Evolutionary conservation across 2,888 invertebrate genomes (phyloP), one percentile per base, ranked within the genome.

Genomic region (Pelosia muscerda): DNA sequence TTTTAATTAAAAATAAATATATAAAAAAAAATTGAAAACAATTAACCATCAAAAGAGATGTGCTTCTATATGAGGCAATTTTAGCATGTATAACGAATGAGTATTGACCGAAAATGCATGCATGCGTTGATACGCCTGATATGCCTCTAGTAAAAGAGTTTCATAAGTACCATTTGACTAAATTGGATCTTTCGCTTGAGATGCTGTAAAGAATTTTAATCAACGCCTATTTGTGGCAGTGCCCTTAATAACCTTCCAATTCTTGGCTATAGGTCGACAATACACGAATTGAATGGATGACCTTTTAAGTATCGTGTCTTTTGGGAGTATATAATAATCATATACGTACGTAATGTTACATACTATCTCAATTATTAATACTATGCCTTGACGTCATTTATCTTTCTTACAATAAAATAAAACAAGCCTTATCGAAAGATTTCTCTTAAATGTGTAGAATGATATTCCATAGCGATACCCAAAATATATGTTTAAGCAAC

Each of bases 231-330:
- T 26, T 11, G 23, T 59, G 28, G 25, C 26, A 61, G 26, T 61
- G 53, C 49, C 61, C 61, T 28, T 11, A 49, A 53, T 60, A 19
- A 61, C 53, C 49, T 28, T 61, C 11, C 61, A 61, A 61, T 61
- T 53, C 61, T 26, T 28, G 2, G 53, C 22, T 23, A 49, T 49
- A n/a, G 26, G 25, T 61, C 61, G 25, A n/a, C 23, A 19, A 60
- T 9, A 23, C 55, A 23, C 25, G 11, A 10, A 10, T 54, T 13
- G 3, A 13, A 34, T 34, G 1, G 34, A 23, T 54, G 54, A 54
- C 54, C 23, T 22, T 22, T 53, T 23, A 23, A 38, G 2, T 15
- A 15, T 15, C 15, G 15, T 15, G 15, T 38, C 4, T 38, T 19
- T 38, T 38, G 38, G 2, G 19, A 42, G 19, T 42, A 13, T 42